A percentile compares a stretch with the other conserved stretches of the same genome.
phyloP scores from a whole-genome alignment of 2,113 vertebrate species.

The Haemorhous mexicanus region DNA sequence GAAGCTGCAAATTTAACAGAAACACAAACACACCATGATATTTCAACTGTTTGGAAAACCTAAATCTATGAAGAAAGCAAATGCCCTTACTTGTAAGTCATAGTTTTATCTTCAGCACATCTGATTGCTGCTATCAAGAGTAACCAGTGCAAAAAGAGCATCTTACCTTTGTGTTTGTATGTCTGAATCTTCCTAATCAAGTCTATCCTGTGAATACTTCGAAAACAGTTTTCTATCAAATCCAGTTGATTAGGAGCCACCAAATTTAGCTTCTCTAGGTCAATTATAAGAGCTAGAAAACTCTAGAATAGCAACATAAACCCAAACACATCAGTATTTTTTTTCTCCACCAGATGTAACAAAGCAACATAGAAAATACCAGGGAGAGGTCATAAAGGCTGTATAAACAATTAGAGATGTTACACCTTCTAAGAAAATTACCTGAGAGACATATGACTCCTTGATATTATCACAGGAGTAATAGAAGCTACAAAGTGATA shows the following conservation, averaged over 20 bases:
- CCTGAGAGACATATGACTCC: not conserved
- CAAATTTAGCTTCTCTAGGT: conserved; percentile 85
- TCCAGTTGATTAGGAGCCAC: conserved; percentile 80
- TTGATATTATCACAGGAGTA: not conserved
- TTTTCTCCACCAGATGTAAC: not conserved
- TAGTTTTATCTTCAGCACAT: not conserved
- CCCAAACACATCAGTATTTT: not conserved
- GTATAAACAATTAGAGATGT: not conserved
- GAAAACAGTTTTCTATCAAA: conserved; percentile 80
- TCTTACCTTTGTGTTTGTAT: conserved; percentile 80
- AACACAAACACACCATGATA: not conserved
- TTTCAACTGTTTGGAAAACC: not conserved
- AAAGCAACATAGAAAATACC: not conserved
- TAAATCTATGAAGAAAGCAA: not conserved
- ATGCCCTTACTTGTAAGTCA: not conserved
- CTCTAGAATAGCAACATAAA: conserved; percentile 71
- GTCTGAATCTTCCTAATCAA: conserved; percentile 81
- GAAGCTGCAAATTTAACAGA: conserved; percentile 62
- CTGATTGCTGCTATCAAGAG: not conserved
- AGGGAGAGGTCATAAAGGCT: not conserved
- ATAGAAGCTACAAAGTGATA: not conserved
- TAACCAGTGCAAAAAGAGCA: not conserved
- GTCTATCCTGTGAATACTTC: conserved; percentile 80
- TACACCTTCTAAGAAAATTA: not conserved
- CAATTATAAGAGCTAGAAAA: conserved; percentile 85